Base-by-base conservation (phyloP, 2,797 vertebrate species). In the Eulemur coronatus region DNA sequence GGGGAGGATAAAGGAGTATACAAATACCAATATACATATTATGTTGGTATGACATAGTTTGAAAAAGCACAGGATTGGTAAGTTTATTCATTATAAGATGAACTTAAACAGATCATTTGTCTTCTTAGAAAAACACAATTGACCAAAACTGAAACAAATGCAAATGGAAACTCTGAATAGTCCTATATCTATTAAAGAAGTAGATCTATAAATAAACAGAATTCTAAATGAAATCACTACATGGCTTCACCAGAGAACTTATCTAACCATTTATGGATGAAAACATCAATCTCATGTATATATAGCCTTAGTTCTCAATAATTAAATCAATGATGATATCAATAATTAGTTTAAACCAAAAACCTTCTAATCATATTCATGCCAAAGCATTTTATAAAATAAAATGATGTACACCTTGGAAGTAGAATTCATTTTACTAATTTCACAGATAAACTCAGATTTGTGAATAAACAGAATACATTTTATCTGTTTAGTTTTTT, bases 121-220 rank as follows among this genome's bases (percentile, higher is more conserved):
- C 70, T 35, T 76, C 73, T 67, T 50, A 89, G 65, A 85, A 92
- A 81, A 95, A 88, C 24, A 46, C 0, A 82, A 38, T 43, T 70
- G 89, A 73, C 12, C 13, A 69, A 93, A 90, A 81, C 43, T 33
- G 57, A 95, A 91, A 82, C 38, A 70, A 91, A 87, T 87, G 86
- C 35, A 43, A 46, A n/a, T 81, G 67, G 55, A 90, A 89, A 72
- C 76, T 95, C 26, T 86, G 28, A 93, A 79, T 33, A 73, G 26
- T 88, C n/a, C 35, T 70, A 1, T n/a, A 46, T 38, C 24, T 92
- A 69, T 81, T 86, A 55, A 93, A 81, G 43, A 95, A 73, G 84
- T 14, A 82, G 61, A 79, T 43, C 55, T 94, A 55, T 79, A 78
- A 78, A 46, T 89, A 96, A 94, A 50, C 22, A 91, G 76, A 41